Conservation (phyloP, 2,113 vertebrate genomes). For the Petromus typicus region DNA sequence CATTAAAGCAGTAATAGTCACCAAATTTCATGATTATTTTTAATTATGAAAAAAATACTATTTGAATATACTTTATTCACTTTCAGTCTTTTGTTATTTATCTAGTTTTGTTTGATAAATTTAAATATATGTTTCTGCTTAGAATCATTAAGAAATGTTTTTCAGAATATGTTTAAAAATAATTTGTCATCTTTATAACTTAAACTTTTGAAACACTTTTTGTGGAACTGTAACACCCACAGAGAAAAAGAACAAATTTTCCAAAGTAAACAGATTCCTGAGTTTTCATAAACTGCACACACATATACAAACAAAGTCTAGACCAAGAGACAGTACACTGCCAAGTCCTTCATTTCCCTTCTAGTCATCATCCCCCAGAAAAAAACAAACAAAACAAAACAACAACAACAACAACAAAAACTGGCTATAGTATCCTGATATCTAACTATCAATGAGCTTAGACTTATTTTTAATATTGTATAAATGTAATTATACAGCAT, state of each 20-base stretch:
- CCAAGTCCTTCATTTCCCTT: rapidly evolving
- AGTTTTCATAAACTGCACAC: slow-evolving; percentile 25
- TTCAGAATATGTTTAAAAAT: neutral
- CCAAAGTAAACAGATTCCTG: neutral
- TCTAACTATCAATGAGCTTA: neutral
- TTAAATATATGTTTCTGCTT: neutral
- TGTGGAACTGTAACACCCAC: neutral
- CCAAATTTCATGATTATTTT: neutral
- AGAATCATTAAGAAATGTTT: slow-evolving; percentile 5
- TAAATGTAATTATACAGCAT: neutral
- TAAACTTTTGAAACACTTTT: slow-evolving; percentile 14
- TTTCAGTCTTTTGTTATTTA: neutral
- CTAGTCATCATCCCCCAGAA: neutral
- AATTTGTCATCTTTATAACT: neutral
- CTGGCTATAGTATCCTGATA: neutral
- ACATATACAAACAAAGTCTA: neutral
- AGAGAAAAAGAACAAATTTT: neutral
- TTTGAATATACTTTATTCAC: neutral
- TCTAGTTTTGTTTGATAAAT: neutral
- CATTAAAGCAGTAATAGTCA: neutral
- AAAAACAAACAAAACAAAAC: too few species aligned
- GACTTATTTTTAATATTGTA: neutral
- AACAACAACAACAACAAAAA: too few species aligned
- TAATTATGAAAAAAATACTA: slow-evolving; percentile 30
- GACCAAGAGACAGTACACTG: neutral